These are phyloP conservation scores for Chaetorhynchus papuensis DNA, from an alignment of 2,113 vertebrate species.

Conservation along the genomic window DNA sequence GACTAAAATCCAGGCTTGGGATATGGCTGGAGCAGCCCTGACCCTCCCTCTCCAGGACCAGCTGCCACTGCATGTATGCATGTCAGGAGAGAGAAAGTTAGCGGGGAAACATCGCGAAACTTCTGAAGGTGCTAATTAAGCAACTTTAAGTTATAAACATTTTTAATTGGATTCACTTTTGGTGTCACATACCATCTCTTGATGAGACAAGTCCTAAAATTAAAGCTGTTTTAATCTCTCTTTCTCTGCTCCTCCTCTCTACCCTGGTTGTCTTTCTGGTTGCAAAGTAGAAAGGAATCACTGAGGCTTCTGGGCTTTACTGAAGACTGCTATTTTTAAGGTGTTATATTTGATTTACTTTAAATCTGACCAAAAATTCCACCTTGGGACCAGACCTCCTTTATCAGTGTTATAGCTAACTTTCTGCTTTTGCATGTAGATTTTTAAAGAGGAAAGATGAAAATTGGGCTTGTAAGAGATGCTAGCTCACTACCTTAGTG, in stretches of 20 bases:
- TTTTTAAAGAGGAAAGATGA: slow-evolving; percentile 4
- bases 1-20: not conserved
- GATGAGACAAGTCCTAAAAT: slow-evolving; percentile 35
- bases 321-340: slow-evolving; percentile 36
- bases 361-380: not conserved
- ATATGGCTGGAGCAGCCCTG: not conserved
- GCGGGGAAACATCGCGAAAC: not conserved
- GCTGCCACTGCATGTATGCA: fast-evolving
- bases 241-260: not conserved
- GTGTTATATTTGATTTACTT: slow-evolving; percentile 45
- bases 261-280: not conserved
- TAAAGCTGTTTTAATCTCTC: slow-evolving; percentile 39
- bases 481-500: not conserved
- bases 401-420: not conserved
- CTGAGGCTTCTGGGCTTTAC: not conserved
- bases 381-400: not conserved
- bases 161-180: slow-evolving; percentile 44
- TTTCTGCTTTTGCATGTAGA: not conserved
- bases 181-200: slow-evolving; percentile 16
- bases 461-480: not conserved
- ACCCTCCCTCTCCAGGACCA: not conserved
- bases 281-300: slow-evolving; percentile 23
- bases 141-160: not conserved
- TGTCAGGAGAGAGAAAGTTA: not conserved
- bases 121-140: slow-evolving; percentile 42